phyloP scores from a whole-genome alignment of 2,888 invertebrate genomes.

The Melinaea menophilus region DNA sequence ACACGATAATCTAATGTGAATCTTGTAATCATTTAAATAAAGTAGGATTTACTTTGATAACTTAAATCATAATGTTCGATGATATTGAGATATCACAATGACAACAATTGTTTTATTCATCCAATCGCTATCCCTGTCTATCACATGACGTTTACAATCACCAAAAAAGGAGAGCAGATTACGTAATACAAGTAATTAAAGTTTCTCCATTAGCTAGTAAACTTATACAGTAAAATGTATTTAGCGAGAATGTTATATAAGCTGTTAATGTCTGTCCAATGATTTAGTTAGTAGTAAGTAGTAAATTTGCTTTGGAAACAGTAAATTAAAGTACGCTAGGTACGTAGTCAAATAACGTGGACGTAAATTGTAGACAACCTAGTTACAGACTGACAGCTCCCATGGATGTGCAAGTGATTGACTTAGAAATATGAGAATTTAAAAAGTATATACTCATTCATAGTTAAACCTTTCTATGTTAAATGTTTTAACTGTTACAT shows the following conservation, averaged over 20 bases:
- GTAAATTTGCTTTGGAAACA: slow-evolving; percentile 30
- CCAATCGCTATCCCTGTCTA: slow-evolving; percentile 2
- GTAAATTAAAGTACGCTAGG: slow-evolving; percentile 27
- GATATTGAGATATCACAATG: slow-evolving; percentile 60
- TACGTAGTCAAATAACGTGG: slow-evolving; percentile 53
- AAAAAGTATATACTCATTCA: background rate
- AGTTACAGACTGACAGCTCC: slow-evolving; percentile 54
- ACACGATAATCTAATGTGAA: slow-evolving; percentile 20
- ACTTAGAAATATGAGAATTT: slow-evolving; percentile 10
- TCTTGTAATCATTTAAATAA: slow-evolving; percentile 2
- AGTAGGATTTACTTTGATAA: slow-evolving; percentile 26
- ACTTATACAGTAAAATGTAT: slow-evolving; percentile 14
- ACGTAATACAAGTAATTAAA: background rate
- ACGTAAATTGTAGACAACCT: slow-evolving; percentile 64
- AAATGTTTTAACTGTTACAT: no score
- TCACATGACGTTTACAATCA: background rate
- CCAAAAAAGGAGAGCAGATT: background rate
- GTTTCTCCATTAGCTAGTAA: slow-evolving; percentile 7
- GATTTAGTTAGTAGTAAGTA: slow-evolving; percentile 31
- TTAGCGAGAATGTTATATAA: slow-evolving; percentile 23
- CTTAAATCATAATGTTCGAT: slow-evolving; percentile 36
- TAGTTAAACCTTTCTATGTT: background rate
- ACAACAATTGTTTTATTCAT: slow-evolving; percentile 11
- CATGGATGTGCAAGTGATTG: slow-evolving; percentile 22
- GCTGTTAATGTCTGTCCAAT: slow-evolving; percentile 26